These are phyloP conservation scores for Alligator sinensis DNA, from an alignment of 2,113 vertebrate genomes.

Conservation along the genomic window DNA sequence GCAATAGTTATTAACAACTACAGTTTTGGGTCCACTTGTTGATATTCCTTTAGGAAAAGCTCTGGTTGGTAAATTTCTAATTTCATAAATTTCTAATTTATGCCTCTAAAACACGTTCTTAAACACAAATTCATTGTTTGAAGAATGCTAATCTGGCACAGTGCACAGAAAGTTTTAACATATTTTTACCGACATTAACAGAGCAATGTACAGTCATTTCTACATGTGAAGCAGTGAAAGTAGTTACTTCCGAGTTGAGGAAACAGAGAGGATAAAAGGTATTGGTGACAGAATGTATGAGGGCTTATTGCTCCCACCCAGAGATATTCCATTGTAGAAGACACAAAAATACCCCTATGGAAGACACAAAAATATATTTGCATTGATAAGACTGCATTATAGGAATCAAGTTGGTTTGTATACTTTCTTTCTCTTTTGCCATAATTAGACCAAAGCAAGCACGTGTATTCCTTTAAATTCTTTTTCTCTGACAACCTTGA, in stretches of 20 bases:
- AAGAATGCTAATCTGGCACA: not conserved
- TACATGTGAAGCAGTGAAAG: not conserved
- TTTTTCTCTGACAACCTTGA: not conserved
- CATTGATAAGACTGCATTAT: not conserved
- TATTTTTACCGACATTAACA: not conserved
- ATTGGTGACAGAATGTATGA: not conserved
- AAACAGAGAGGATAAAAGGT: not conserved
- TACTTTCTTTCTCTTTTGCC: not conserved
- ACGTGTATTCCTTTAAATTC: not conserved
- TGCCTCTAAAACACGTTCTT: not conserved
- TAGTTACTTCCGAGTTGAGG: not conserved
- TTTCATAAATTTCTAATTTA: not conserved
- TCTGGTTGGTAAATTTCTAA: not conserved
- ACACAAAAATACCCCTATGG: fast-evolving
- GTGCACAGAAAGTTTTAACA: not conserved
- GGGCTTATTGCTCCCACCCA: too few species aligned
- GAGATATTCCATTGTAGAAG: not conserved
- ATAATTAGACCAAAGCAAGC: not conserved
- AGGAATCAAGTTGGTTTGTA: not conserved
- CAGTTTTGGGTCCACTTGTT: not conserved
- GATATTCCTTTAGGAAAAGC: not conserved
- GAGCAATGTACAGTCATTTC: not conserved
- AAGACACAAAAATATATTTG: not conserved
- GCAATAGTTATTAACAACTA: fast-evolving
- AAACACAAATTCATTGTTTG: not conserved